Evolutionary conservation across 1,140 invertebrate genomes (phyloP), one percentile per base, ranked within the genome.

Genomic region (Arion vulgaris): DNA sequence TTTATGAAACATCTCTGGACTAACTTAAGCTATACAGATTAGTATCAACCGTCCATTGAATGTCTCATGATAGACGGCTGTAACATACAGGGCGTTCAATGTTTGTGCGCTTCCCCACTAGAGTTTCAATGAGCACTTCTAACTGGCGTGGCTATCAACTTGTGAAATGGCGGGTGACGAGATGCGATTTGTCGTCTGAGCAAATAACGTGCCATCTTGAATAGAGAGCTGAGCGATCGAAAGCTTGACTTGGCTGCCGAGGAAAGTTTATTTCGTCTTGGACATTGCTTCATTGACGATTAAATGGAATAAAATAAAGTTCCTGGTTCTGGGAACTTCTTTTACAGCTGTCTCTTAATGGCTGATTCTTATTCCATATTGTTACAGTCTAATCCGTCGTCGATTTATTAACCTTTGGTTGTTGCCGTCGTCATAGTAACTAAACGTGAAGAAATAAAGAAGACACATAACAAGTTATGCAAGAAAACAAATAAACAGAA

Each of bases 151-250:
- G 62, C 62, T 66, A 66, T 66, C 62, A 66, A 66, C 2, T 32
- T 66, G 62, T 66, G 62, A 32, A 66, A 66, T 66, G 62, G 62
- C 62, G n/a, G 62, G 62, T 66, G 62, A 66, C 62, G 62, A 66
- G 62, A 66, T 66, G 62, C 28, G 62, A 66, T 66, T 66, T 66
- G 62, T 66, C 62, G 62, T 32, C 62, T 66, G 28, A 66, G 32
- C 62, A 66, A 2, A 32, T 66, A 66, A 28, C 9, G 62, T 23
- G n/a, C n/a, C 28, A 32, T 28, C 62, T 32, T 9, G 28, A 66
- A 66, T 66, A 66, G n/a, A 66, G 62, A 32, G 62, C 62, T 34
- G 62, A 34, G n/a, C 62, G 62, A 66, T 66, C 62, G 62, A 66
- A 66, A 66, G 62, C 32, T 19, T 28, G 62, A 66, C 62, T 66